phyloP scores from a whole-genome alignment of 2,113 vertebrate species.

The Protomyctophum bolini region DNA sequence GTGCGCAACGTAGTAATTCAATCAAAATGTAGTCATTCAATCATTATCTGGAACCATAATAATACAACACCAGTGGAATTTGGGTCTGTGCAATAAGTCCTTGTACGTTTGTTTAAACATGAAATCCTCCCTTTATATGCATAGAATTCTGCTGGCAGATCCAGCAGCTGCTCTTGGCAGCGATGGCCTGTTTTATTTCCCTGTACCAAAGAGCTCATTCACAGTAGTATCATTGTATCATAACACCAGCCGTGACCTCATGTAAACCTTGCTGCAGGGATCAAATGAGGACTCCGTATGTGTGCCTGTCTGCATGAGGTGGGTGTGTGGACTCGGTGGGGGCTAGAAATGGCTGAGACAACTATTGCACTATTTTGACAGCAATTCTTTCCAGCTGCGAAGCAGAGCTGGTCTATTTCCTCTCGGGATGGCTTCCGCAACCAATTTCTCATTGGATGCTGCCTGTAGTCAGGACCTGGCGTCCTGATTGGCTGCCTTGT shows the following conservation, averaged over 20 bases:
- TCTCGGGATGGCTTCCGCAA: too few relatives aligned
- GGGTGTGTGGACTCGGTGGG: neutral
- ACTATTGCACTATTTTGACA: too few relatives aligned
- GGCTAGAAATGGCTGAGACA: slow-evolving; percentile 4
- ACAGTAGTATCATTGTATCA: neutral
- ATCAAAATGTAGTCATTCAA: neutral
- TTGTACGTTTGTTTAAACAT: slow-evolving; percentile 1
- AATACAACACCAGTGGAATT: neutral
- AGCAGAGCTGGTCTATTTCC: too few relatives aligned
- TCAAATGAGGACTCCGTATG: slow-evolving; percentile 23
- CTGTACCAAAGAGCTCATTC: neutral
- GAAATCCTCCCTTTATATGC: neutral
- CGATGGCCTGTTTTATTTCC: neutral
- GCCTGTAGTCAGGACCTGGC: too few relatives aligned
- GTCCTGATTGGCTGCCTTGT: too few relatives aligned
- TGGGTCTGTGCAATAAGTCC: slow-evolving; percentile 5
- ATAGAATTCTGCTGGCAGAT: neutral
- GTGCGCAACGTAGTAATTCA: too few relatives aligned
- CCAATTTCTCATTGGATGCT: too few relatives aligned
- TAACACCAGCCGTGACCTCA: neutral
- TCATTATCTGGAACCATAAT: neutral
- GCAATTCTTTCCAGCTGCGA: too few relatives aligned
- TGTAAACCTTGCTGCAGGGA: slow-evolving; percentile 18
- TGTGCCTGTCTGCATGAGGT: neutral
- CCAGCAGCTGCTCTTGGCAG: neutral